Base-by-base conservation (phyloP, 1,140 invertebrate genomes). In the Megathymus violae region DNA sequence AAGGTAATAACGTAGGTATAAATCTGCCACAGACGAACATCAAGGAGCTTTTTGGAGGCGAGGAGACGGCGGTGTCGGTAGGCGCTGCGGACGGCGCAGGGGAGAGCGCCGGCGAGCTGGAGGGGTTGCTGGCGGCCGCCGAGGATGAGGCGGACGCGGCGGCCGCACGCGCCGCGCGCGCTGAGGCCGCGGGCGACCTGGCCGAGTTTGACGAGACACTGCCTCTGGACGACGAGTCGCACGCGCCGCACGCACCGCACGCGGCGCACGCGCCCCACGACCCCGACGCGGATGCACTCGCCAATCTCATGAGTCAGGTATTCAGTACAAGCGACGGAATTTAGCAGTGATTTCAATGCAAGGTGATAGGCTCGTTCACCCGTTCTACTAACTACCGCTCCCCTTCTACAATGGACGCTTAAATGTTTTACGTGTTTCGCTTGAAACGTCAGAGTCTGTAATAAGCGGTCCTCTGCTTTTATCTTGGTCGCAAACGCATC, bases 101-200 rank as follows among this genome's bases (percentile, higher is more conserved):
- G 96, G 17, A 7, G 93, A 93, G 96, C n/a, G 4, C 94, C 93
- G 0, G n/a, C n/a, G 95, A 94, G 4, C 93, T 97, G 63, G 97
- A 97, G 89, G 94, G 85, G 68, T 98, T 97, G 43, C 92, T 99
- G 22, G 97, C 97, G 15, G 95, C 97, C 47, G 97, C 96, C 22
- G 98, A 99, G 91, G 98, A 99, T 92, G 98, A 98, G 80, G 95
- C 95, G 36, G 98, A 99, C 92, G 97, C 98, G 1, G 94, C 95
- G 63, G 98, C 98, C 4, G 97, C 97, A 1, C 94, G 94, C 82
- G 97, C 95, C 4, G 97, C 97, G 0, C 96, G 96, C 75, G 97
- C 97, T 2, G 98, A 99, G 91, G 97, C 96, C n/a, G n/a, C n/a
- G n/a, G n/a, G n/a, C n/a, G n/a, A n/a, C n/a, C n/a, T n/a, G n/a